Conservation (phyloP, 2,797 vertebrate species). For the Alcedo atthis region DNA sequence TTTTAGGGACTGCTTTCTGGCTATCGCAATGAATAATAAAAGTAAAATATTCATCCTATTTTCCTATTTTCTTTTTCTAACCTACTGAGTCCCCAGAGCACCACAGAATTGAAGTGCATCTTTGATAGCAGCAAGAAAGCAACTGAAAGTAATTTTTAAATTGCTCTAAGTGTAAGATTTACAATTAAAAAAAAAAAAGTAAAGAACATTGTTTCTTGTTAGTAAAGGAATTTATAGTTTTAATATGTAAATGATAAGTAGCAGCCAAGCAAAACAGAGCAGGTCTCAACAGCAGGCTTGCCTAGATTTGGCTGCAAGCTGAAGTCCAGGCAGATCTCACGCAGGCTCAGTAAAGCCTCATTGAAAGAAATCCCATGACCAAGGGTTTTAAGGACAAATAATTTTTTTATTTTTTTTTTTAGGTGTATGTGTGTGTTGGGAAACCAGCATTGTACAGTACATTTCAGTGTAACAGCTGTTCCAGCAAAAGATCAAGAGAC, state of each 20-base stretch:
- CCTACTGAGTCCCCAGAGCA: slow-evolving; percentile 10
- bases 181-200: neutral
- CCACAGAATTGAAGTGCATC: slow-evolving; percentile 7
- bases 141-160: neutral
- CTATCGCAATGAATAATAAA: slow-evolving; percentile 15
- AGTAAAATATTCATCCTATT: slow-evolving; percentile 36
- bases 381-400: neutral
- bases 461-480: neutral
- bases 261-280: neutral
- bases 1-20: slow-evolving; percentile 31
- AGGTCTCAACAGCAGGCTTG: neutral
- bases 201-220: neutral
- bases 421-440: neutral
- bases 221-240: neutral
- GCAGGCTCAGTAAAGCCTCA: neutral
- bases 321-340: neutral
- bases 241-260: neutral
- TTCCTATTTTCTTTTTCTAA: slow-evolving; percentile 35
- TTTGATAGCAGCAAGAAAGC: slow-evolving; percentile 5
- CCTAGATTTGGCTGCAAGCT: neutral
- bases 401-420: neutral
- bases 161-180: neutral
- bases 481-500: neutral
- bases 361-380: neutral
- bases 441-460: accelerated